Evolutionary conservation across 2,888 invertebrate genomes (phyloP).

Genomic region (Aradus depressus): DNA sequence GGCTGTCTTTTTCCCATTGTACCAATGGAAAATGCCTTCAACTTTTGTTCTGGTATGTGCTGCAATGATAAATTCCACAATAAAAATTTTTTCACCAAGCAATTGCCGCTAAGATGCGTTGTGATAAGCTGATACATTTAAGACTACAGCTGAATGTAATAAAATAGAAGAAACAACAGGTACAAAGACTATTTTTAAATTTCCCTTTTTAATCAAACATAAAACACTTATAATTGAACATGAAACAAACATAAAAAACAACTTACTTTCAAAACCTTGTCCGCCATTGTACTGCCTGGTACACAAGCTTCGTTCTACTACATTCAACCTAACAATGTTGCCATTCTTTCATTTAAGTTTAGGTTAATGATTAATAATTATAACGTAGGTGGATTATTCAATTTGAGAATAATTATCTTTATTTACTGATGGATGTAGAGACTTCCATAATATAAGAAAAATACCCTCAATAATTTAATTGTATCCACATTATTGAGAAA

Average conservation of each 20-base stretch:
- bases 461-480: no score
- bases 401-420: no score
- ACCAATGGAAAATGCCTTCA: constrained; percentile 64
- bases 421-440: no score
- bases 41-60: constrained; percentile 58
- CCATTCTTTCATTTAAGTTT: no score
- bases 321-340: constrained; percentile 5
- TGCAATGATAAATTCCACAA: constrained; percentile 21
- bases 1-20: constrained; percentile 60
- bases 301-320: constrained; percentile 1
- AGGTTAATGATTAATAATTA: no score
- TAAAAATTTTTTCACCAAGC: not conserved
- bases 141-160: not conserved
- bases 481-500: no score
- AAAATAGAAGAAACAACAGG: not conserved
- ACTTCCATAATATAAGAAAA: no score
- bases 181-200: not conserved
- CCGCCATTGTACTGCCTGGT: constrained; percentile 13
- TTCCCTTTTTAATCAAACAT: not conserved
- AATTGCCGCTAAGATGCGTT: constrained; percentile 6
- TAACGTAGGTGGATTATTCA: no score
- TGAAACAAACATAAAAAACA: not conserved
- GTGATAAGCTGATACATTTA: not conserved
- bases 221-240: no score
- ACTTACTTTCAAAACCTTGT: constrained; percentile 20